Conservation (phyloP, 1,140 invertebrate species). For the Piezodorus guildinii region DNA sequence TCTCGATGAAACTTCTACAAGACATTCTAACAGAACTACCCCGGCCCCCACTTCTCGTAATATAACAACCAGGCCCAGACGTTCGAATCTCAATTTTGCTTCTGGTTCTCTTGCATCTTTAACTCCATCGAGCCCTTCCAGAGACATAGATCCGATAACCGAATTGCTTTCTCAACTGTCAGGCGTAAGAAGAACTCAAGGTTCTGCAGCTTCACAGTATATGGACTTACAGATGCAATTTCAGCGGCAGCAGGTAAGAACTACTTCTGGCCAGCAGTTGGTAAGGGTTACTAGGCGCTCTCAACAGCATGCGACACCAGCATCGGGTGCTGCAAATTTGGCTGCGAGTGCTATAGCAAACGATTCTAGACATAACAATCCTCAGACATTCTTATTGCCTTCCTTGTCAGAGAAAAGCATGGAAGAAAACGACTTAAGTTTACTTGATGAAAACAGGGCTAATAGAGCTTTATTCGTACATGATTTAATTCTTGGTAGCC, state of each 20-base stretch:
- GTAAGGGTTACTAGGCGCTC: no score
- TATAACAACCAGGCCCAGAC: neutral
- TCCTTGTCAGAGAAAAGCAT: no score
- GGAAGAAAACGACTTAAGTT: no score
- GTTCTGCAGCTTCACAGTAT: slow-evolving; percentile 53
- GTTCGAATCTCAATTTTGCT: neutral
- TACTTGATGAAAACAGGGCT: no score
- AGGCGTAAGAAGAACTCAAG: slow-evolving; percentile 52
- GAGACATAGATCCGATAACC: slow-evolving; percentile 87
- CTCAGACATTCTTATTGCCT: no score
- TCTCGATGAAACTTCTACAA: slow-evolving; percentile 1
- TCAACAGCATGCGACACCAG: no score
- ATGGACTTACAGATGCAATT: slow-evolving; percentile 83
- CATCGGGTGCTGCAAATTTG: no score
- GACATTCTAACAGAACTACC: neutral
- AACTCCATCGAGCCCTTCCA: slow-evolving; percentile 58
- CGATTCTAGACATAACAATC: no score
- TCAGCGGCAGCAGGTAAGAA: slow-evolving; percentile 56
- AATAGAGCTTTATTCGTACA: no score
- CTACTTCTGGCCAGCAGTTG: no score
- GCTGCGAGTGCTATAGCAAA: no score
- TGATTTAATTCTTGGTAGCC: no score
- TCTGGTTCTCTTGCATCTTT: neutral
- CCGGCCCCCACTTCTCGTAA: neutral
- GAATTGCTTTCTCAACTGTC: slow-evolving; percentile 85